Percentiles rank a stretch among this genome's conserved stretches.
These are phyloP conservation scores for Neopelma chrysocephalum DNA, from an alignment of 2,797 vertebrate species.

Conservation along the genomic window DNA sequence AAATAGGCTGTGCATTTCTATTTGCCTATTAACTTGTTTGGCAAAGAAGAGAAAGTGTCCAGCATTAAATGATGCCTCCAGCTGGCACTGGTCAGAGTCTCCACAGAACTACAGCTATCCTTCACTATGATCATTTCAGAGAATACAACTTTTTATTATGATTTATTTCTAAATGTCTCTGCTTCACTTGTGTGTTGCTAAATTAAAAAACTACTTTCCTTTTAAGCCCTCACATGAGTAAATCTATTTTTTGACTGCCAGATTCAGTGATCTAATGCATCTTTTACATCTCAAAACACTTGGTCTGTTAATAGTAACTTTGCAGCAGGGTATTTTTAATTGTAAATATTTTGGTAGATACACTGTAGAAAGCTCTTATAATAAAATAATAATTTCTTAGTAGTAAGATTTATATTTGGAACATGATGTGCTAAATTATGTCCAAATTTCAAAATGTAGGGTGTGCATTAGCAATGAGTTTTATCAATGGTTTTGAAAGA, in stretches of 20 bases:
- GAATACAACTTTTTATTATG: not conserved
- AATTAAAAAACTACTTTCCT: not conserved
- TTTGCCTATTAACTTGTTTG: not conserved
- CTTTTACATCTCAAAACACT: not conserved
- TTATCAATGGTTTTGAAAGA: not conserved
- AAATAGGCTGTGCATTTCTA: not conserved
- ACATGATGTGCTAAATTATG: not conserved
- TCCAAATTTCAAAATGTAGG: not conserved
- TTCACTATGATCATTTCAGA: not conserved
- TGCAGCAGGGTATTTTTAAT: not conserved
- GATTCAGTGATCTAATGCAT: not conserved
- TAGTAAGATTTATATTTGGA: not conserved
- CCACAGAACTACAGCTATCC: not conserved
- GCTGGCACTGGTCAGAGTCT: not conserved
- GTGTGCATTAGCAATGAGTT: not conserved
- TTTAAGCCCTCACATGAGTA: not conserved
- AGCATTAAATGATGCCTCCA: not conserved
- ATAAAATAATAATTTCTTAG: not conserved
- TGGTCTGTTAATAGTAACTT: not conserved
- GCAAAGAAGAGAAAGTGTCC: not conserved
- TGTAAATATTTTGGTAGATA: not conserved
- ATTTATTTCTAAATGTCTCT: not conserved
- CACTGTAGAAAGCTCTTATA: not conserved
- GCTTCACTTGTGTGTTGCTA: not conserved
- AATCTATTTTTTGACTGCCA: not conserved